These are phyloP conservation scores for Mesocentrotus franciscanus DNA, from an alignment of 53 echinoderm and acorn worm genomes.

Conservation along the genomic window DNA sequence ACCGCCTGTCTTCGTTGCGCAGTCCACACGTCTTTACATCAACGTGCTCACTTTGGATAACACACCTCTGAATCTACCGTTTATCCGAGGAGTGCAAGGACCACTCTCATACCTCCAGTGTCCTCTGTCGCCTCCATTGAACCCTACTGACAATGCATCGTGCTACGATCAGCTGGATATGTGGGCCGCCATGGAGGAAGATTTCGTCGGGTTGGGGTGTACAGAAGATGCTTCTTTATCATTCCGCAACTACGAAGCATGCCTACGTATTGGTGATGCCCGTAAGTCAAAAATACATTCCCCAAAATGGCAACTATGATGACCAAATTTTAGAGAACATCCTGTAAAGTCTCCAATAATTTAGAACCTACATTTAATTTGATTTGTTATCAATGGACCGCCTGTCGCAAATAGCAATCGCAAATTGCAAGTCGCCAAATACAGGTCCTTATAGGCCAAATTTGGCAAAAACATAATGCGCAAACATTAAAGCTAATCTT, in stretches of 20 bases:
- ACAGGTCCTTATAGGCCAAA: too few relatives aligned
- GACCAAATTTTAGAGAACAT: neutral
- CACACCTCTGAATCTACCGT: neutral
- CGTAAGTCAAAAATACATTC: neutral
- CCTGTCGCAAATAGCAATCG: too few relatives aligned
- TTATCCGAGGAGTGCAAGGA: neutral
- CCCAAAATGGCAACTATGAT: neutral
- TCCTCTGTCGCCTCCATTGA: slow-evolving; percentile 33
- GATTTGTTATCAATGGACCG: too few relatives aligned
- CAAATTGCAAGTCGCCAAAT: too few relatives aligned
- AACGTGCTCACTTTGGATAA: slow-evolving; percentile 13
- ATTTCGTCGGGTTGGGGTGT: slow-evolving; percentile 1
- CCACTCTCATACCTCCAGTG: slow-evolving; percentile 4
- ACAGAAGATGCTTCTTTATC: neutral
- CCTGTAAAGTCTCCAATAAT: neutral
- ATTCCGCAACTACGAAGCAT: slow-evolving; percentile 34
- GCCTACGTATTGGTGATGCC: slow-evolving; percentile 21
- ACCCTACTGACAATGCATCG: slow-evolving; percentile 37
- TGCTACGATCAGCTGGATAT: neutral
- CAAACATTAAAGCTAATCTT: too few relatives aligned
- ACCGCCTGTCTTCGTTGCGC: slow-evolving; percentile 28
- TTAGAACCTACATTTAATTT: too few relatives aligned
- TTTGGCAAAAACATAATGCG: too few relatives aligned
- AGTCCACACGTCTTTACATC: neutral
- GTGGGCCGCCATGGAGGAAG: slow-evolving; percentile 13